Evolutionary conservation across 1,140 invertebrate species (phyloP).

Genomic region (Tachypleus tridentatus): DNA sequence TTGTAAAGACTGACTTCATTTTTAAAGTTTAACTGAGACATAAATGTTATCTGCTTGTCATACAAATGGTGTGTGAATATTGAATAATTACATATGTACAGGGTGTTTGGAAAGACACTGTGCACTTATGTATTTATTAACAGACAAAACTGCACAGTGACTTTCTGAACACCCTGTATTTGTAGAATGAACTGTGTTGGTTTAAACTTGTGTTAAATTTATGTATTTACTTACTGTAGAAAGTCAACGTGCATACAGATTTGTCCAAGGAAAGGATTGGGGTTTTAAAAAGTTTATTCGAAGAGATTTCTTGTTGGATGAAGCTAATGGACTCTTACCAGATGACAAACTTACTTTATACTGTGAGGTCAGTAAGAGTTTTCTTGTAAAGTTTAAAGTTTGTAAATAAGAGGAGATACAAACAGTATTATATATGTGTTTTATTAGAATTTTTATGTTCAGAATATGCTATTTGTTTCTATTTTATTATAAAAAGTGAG

Average conservation of each 20-base stretch:
- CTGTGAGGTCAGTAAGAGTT: constrained; percentile 65
- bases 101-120: no score
- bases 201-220: background rate
- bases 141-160: no score
- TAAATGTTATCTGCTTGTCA: no score
- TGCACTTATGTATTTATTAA: no score
- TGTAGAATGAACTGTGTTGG: no score
- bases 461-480: constrained; percentile 6
- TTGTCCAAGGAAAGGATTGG: constrained; percentile 99
- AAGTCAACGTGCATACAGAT: constrained; percentile 87
- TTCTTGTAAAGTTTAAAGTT: no score
- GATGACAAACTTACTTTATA: constrained; percentile 99
- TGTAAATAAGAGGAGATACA: no score
- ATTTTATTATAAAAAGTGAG: constrained; percentile 8
- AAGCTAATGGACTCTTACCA: constrained; percentile 92
- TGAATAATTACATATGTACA: no score
- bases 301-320: constrained; percentile 93
- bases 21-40: no score
- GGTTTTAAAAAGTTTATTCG: constrained; percentile 99
- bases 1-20: no score
- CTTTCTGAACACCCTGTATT: no score
- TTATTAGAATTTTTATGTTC: constrained; percentile 3
- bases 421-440: background rate
- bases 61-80: no score
- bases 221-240: constrained; percentile 38